Conservation (phyloP, 2,113 vertebrate genomes). For the Pygoscelis antarcticus region DNA sequence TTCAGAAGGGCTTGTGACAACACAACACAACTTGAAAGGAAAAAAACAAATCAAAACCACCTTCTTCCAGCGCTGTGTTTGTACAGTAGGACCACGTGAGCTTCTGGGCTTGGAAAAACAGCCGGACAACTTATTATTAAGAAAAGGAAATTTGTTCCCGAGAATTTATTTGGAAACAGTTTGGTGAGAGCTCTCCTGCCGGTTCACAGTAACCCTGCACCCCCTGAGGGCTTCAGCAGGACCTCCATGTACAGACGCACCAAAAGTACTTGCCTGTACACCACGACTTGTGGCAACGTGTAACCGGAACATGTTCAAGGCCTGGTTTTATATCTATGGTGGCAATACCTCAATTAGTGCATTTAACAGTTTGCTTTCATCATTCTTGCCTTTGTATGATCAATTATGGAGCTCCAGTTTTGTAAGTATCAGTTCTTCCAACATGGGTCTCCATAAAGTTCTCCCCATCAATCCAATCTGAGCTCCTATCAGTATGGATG, state of each 20-base stretch:
- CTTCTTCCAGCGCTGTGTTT: neutral
- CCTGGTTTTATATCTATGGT: neutral
- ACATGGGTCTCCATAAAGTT: neutral
- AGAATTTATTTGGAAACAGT: neutral
- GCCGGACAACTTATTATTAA: neutral
- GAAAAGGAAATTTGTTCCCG: neutral
- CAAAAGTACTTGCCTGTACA: neutral
- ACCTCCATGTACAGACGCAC: accelerated
- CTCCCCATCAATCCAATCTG: neutral
- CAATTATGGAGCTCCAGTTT: neutral
- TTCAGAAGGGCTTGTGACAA: constrained; percentile 8
- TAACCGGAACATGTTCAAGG: neutral
- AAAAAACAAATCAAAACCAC: neutral
- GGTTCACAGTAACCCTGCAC: accelerated
- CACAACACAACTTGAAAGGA: neutral
- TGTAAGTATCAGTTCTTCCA: neutral
- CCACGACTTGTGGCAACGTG: neutral
- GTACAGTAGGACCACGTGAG: neutral
- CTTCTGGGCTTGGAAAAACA: neutral
- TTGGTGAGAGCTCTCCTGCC: neutral
- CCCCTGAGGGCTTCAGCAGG: neutral
- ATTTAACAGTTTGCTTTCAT: neutral
- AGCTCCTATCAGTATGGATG: neutral
- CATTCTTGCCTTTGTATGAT: accelerated
- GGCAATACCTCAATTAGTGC: neutral